phyloP scores from a whole-genome alignment of 2,888 invertebrate species.

The Chalcis sispes region DNA sequence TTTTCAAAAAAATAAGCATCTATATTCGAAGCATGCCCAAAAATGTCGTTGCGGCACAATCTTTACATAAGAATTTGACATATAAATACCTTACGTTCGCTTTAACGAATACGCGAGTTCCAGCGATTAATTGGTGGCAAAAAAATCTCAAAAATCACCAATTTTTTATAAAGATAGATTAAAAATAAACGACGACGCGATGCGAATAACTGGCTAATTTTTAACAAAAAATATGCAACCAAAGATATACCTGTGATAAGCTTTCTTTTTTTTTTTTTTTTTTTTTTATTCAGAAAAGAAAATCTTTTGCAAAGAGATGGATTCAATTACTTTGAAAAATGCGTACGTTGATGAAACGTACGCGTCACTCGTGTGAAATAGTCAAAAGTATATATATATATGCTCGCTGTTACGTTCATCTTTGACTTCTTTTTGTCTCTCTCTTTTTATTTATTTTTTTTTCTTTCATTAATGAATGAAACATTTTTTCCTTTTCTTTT shows the following conservation, averaged over 20 bases:
- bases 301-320: slow-evolving; percentile 1
- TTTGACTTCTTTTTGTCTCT: too few relatives aligned
- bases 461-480: too few relatives aligned
- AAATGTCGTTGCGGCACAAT: slow-evolving; percentile 73
- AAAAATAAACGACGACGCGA: slow-evolving; percentile 21
- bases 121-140: slow-evolving; percentile 37
- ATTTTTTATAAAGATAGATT: slow-evolving; percentile 12
- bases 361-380: slow-evolving; percentile 10
- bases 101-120: slow-evolving; percentile 5
- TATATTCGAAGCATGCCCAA: slow-evolving; percentile 75
- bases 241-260: too few relatives aligned
- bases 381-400: slow-evolving; percentile 15
- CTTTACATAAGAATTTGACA: slow-evolving; percentile 53
- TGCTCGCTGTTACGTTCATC: not conserved
- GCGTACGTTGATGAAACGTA: not conserved
- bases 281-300: not conserved
- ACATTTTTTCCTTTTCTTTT: too few relatives aligned
- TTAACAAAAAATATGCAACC: slow-evolving; percentile 9
- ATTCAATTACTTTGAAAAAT: slow-evolving; percentile 8
- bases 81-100: slow-evolving; percentile 60
- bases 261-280: not conserved
- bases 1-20: slow-evolving; percentile 69
- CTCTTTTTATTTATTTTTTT: too few relatives aligned
- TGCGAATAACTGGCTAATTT: slow-evolving; percentile 39
- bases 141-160: slow-evolving; percentile 53